Evolutionary conservation across 2,888 invertebrate genomes (phyloP), one percentile per base, ranked within the genome.

Genomic region (Marasmarcha lunaedactyla): DNA sequence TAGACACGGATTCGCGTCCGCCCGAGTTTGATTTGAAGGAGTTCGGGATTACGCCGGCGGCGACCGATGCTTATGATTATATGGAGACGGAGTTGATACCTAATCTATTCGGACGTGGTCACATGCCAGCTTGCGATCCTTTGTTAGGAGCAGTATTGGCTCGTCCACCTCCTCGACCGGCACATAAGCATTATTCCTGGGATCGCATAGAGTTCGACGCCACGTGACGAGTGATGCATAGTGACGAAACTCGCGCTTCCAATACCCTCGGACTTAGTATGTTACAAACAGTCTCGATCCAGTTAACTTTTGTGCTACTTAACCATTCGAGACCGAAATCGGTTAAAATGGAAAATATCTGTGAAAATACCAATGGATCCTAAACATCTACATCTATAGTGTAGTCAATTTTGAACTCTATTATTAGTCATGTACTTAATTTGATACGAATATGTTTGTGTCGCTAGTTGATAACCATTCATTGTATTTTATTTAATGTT

Each of bases 141-240:
- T 72, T 93, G 55, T 74, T 93, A 50, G 90, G 90, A 38, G 89
- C 90, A 43, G 88, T 87, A 48, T 54, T 71, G 48, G 85, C 89
- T 42, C 64, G 74, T 1, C 88, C 91, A 15, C 59, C 78, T 40
- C 78, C 87, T 34, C 88, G 90, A 33, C 88, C 90, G 44, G 87
- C 87, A 45, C 86, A 85, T 45, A 84, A 88, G 47, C 87, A 87
- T 50, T 85, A 89, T 54, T 87, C 89, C 11, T 93, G 93, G 93
- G 92, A 92, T 65, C 89, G 88, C 62, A 86, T 90, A 51, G 91
- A 91, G 71, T 91, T 87, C 68, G 89, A 90, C 62, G 88, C 90
- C 69, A 83, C 84, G 54, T 84, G 84, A 84, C 84, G 60, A 59
- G 47, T 52, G 38, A 11, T n/a, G 6, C 3, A 7, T 7, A 20